Conservation (phyloP, 2,888 invertebrate species). For the Lasioglossum pauxillum region DNA sequence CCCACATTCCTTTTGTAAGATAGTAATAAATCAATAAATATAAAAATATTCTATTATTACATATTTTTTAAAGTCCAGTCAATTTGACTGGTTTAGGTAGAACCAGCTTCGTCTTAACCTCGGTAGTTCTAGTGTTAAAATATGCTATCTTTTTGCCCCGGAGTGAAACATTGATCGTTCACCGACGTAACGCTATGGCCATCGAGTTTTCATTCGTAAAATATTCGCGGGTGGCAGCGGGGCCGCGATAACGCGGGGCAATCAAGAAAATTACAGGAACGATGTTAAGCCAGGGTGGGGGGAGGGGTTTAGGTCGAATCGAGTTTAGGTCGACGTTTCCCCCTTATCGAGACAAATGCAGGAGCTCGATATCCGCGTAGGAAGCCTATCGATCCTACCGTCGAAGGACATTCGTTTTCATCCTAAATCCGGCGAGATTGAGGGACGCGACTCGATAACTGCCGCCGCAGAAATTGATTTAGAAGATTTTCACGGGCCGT, state of each 20-base stretch:
- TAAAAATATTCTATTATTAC: too few species aligned
- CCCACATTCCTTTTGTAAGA: too few species aligned
- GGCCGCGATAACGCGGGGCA: conserved; percentile 46
- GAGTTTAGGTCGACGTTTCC: conserved; percentile 47
- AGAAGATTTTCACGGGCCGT: conserved; percentile 73
- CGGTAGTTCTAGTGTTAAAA: too few species aligned
- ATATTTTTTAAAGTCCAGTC: too few species aligned
- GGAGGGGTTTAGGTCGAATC: conserved; percentile 43
- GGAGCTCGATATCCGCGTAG: conserved; percentile 50
- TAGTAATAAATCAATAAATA: too few species aligned
- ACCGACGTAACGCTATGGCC: not conserved
- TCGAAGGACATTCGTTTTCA: conserved; percentile 65
- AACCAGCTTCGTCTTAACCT: too few species aligned
- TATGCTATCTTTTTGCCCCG: too few species aligned
- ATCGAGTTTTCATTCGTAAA: conserved; percentile 14
- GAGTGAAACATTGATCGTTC: not conserved
- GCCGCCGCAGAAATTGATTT: conserved; percentile 72
- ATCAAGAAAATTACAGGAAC: conserved; percentile 56
- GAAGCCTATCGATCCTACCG: conserved; percentile 55
- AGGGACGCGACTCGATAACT: conserved; percentile 68
- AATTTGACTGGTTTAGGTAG: too few species aligned
- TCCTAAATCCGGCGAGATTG: conserved; percentile 67
- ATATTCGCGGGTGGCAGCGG: conserved; percentile 16
- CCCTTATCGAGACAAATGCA: conserved; percentile 52
- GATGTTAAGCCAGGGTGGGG: conserved; percentile 45